Evolutionary conservation across 2,888 invertebrate species (phyloP).

Genomic region (Ectropis crepuscularia): DNA sequence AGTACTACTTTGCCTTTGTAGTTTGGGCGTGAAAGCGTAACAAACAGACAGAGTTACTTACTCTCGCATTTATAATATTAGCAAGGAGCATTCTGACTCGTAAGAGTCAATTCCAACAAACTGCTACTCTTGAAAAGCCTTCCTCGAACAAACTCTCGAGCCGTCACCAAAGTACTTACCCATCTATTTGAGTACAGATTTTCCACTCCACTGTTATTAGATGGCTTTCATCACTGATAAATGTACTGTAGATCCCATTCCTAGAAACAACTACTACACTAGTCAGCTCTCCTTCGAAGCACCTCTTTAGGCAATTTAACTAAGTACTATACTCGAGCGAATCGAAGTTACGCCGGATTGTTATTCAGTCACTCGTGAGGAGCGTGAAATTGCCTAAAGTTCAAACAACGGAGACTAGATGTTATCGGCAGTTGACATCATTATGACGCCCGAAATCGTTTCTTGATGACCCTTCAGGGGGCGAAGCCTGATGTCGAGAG

Average conservation of each 20-base stretch:
- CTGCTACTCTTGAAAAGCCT: no score
- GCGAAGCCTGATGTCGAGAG: constrained; percentile 19
- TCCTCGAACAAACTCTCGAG: no score
- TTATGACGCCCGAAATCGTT: constrained; percentile 36
- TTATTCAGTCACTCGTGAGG: constrained; percentile 7
- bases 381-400: constrained; percentile 15
- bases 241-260: neutral
- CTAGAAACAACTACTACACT: neutral
- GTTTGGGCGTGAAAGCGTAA: no score
- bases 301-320: neutral
- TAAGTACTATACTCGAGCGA: neutral
- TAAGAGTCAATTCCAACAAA: no score
- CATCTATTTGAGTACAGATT: no score
- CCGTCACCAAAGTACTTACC: no score
- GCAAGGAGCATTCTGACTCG: no score
- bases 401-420: constrained; percentile 20
- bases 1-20: no score
- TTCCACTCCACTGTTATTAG: no score
- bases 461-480: constrained; percentile 34
- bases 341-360: constrained; percentile 5
- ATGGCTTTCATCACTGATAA: neutral
- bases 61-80: no score
- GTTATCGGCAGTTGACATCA: constrained; percentile 30
- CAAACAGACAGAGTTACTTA: no score
- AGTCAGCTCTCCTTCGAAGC: constrained; percentile 2